Evolutionary conservation across 2,113 vertebrate genomes (phyloP).

Genomic region (Nibea coibor): DNA sequence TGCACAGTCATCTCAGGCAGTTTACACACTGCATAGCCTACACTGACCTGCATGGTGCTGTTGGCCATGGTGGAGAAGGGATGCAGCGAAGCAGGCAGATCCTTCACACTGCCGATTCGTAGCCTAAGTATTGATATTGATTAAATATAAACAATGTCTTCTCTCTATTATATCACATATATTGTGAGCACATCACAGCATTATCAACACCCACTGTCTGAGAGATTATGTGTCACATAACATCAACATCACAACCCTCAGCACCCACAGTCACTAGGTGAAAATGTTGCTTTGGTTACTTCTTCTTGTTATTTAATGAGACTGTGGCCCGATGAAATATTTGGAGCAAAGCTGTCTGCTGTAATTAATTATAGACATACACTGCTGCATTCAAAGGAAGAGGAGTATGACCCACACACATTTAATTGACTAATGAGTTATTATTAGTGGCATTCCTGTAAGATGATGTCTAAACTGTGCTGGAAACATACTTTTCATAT

Average conservation of each 20-base stretch:
- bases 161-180: background rate
- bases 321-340: conserved; percentile 1
- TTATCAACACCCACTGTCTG: background rate
- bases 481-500: background rate
- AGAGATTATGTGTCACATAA: background rate
- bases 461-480: background rate
- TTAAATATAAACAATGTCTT: background rate
- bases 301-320: background rate
- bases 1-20: conserved; percentile 4
- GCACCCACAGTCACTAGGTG: background rate
- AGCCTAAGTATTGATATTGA: background rate
- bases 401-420: conserved; percentile 1
- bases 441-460: background rate
- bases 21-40: background rate
- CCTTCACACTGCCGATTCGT: background rate
- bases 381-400: background rate
- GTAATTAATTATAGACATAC: conserved; percentile 5
- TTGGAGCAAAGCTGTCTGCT: background rate
- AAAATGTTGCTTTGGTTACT: conserved; percentile 1
- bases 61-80: background rate
- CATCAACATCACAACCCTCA: background rate
- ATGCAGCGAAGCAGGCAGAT: background rate
- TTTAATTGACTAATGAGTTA: background rate
- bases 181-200: background rate
- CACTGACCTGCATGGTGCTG: background rate